Evolutionary conservation across 2,888 invertebrate species (phyloP), one percentile per base, ranked within the genome.

Genomic region (Eudasyphora cyanicolor): DNA sequence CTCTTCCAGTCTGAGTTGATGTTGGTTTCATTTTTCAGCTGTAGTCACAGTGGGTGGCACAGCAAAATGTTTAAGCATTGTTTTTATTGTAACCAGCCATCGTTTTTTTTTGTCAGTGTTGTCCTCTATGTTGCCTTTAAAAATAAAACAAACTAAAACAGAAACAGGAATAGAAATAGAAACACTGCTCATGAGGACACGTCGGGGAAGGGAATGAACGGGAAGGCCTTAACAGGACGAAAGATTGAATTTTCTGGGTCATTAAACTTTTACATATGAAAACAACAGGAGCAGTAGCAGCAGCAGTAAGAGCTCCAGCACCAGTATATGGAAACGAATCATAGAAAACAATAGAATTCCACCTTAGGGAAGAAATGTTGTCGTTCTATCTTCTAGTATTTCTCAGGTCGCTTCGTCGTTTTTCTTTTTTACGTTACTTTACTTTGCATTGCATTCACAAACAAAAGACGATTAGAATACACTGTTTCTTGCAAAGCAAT

Each of bases 221-320:
- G 24, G 24, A 10, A n/a, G n/a, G n/a, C n/a, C n/a, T n/a, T n/a
- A n/a, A n/a, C n/a, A n/a, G 60, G 60, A 60, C 29, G 60, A 29
- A 60, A 77, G 78, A 71, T 84, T 79, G 81, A 49, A 81, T 73
- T 81, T 81, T 81, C 81, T 84, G 81, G 84, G 78, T 84, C 84
- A 84, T 81, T 81, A 84, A 84, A 84, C 84, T 84, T 14, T 45
- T 62, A 70, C 74, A 79, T 77, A 51, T 83, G 51, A 70, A 70
- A 79, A 49, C 60, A 76, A 82, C 54, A 49, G 27, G 29, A 54
- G 54, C 38, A n/a, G n/a, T n/a, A 29, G 51, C 32, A 29, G 62
- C 42, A n/a, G 5, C 54, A 69, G 62, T 73, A 19, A 51, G 57
- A 60, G 8, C n/a, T 69, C 14, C 73, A 42, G 54, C 8, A 51